These are phyloP conservation scores for Tribolium madens DNA, from an alignment of 1,140 invertebrate genomes.

Conservation along the genomic window DNA sequence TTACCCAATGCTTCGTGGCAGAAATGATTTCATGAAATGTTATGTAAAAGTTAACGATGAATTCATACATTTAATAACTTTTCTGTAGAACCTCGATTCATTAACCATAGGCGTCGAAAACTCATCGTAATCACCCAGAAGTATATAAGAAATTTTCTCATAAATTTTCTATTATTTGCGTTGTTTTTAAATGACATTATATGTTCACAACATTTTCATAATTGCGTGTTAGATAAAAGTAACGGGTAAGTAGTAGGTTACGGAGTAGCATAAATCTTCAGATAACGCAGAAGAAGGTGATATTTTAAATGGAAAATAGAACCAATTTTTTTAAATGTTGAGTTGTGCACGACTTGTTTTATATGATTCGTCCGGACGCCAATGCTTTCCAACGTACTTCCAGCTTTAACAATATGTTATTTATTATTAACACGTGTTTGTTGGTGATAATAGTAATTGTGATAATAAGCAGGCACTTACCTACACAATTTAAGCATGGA, in stretches of 20 bases:
- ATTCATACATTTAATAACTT: neutral
- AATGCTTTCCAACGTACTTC: neutral
- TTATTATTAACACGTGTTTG: conserved; percentile 25
- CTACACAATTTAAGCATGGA: conserved; percentile 21
- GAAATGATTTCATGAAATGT: neutral
- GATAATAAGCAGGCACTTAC: conserved; percentile 21
- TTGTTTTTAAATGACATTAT: no score
- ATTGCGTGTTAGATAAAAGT: neutral
- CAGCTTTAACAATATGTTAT: neutral
- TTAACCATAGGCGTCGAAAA: neutral
- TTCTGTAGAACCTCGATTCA: neutral
- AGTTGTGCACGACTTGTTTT: no score
- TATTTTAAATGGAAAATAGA: no score
- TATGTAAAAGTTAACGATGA: neutral
- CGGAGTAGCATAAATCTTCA: no score
- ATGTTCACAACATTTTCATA: neutral
- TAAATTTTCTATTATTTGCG: no score
- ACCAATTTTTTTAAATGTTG: neutral
- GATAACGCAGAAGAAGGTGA: no score
- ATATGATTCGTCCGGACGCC: neutral
- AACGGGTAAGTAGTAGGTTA: no score
- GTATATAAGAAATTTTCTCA: no score
- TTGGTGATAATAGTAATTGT: conserved; percentile 19
- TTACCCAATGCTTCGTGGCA: neutral
- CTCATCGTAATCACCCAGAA: no score